Conservation (phyloP, 1,140 invertebrate genomes). For the Zaprionus capensis region DNA sequence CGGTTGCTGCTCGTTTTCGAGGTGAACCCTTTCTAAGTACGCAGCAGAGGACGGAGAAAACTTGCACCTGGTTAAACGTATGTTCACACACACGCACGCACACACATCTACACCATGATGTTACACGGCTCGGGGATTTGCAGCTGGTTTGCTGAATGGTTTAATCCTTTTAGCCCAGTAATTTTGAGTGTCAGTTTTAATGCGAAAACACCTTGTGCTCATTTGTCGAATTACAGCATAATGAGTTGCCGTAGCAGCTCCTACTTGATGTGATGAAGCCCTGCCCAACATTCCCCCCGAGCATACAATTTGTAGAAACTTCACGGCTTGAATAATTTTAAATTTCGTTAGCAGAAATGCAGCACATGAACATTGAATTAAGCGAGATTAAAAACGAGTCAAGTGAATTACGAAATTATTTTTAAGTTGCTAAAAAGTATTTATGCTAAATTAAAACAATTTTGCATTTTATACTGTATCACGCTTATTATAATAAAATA, state of each 20-base stretch:
- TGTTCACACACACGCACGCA: slow-evolving; percentile 49
- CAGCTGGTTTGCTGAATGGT: slow-evolving; percentile 64
- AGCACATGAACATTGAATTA: background rate
- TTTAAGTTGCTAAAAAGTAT: background rate
- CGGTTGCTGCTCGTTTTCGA: slow-evolving; percentile 41
- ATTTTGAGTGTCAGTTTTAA: slow-evolving; percentile 56
- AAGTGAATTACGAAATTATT: background rate
- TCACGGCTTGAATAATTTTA: background rate
- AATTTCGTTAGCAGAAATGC: background rate
- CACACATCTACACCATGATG: background rate
- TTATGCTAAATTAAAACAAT: background rate
- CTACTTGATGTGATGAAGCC: background rate
- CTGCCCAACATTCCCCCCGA: background rate
- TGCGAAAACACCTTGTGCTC: slow-evolving; percentile 41
- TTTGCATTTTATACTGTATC: too few relatives aligned
- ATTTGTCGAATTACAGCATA: slow-evolving; percentile 71
- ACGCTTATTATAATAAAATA: too few relatives aligned
- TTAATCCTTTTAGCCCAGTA: slow-evolving; percentile 69
- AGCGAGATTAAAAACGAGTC: background rate
- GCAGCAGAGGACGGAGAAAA: slow-evolving; percentile 8
- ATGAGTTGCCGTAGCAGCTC: slow-evolving; percentile 46
- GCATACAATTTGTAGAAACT: slow-evolving; percentile 1
- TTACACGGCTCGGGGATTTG: slow-evolving; percentile 63
- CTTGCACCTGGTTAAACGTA: slow-evolving; percentile 61
- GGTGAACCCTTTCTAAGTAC: slow-evolving; percentile 42